Percentiles rank a stretch among this genome's conserved stretches.
Evolutionary conservation across 2,888 invertebrate species (phyloP).

Genomic region (Lysandra coridon): DNA sequence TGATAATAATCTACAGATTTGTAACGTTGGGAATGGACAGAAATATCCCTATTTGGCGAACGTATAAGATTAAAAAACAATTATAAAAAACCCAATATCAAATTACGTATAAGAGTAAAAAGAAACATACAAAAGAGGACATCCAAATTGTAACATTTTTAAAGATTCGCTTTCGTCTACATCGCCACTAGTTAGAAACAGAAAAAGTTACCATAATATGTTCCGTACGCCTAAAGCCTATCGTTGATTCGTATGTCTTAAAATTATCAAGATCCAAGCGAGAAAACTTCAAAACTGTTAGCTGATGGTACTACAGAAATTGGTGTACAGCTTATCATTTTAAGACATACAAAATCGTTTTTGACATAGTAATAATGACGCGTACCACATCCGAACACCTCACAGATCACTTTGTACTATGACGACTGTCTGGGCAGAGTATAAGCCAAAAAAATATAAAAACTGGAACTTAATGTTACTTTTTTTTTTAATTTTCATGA

Average conservation of each 20-base stretch:
- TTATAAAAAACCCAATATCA: neutral
- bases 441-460: too few relatives aligned
- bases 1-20: neutral
- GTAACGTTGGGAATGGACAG: neutral
- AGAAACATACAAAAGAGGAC: neutral
- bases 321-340: neutral
- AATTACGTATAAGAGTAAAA: constrained; percentile 11
- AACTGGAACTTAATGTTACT: too few relatives aligned
- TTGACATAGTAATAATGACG: neutral
- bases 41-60: neutral
- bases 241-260: neutral
- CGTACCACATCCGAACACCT: neutral
- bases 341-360: neutral
- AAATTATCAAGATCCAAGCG: neutral
- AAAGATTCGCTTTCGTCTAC: neutral
- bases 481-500: too few relatives aligned
- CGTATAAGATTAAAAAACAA: neutral
- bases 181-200: neutral
- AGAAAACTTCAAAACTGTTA: neutral
- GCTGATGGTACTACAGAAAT: neutral
- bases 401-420: neutral
- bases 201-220: neutral
- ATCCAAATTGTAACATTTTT: constrained; percentile 5
- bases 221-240: neutral
- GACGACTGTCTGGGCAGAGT: neutral